phyloP scores from a whole-genome alignment of 2,888 invertebrate species.

The Junonia oenone region DNA sequence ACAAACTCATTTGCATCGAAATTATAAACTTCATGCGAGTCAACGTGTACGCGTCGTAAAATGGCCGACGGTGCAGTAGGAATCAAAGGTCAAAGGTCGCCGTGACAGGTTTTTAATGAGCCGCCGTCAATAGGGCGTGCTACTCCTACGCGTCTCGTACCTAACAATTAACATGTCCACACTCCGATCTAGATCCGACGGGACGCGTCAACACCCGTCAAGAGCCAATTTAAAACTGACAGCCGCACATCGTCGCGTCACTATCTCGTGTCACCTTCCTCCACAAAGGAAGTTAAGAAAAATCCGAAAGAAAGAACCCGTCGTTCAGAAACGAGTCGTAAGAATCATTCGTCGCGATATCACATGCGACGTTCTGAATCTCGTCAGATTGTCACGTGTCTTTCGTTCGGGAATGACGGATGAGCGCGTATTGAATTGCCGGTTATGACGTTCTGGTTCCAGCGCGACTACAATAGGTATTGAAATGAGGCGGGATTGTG shows the following conservation, averaged over 20 bases:
- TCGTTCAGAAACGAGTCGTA: slow-evolving; percentile 55
- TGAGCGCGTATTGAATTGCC: slow-evolving; percentile 49
- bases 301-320: slow-evolving; percentile 52
- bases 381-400: slow-evolving; percentile 64
- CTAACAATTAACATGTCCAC: slow-evolving; percentile 71
- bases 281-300: slow-evolving; percentile 42
- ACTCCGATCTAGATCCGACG: slow-evolving; percentile 61
- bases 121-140: slow-evolving; percentile 26
- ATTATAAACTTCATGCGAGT: slow-evolving; percentile 18
- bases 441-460: slow-evolving; percentile 52
- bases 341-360: slow-evolving; percentile 60
- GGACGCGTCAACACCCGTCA: slow-evolving; percentile 65
- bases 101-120: slow-evolving; percentile 26
- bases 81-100: slow-evolving; percentile 30
- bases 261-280: slow-evolving; percentile 53
- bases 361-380: slow-evolving; percentile 61
- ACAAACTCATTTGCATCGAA: slow-evolving; percentile 25
- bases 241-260: slow-evolving; percentile 61
- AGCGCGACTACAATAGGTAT: slow-evolving; percentile 61
- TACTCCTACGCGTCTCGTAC: slow-evolving; percentile 44
- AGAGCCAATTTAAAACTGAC: slow-evolving; percentile 65
- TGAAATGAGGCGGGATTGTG: slow-evolving; percentile 60
- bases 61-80: slow-evolving; percentile 8
- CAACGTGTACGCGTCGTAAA: slow-evolving; percentile 3
- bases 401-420: slow-evolving; percentile 62